These are phyloP conservation scores for Amazonetta brasiliensis DNA, from an alignment of 2,797 vertebrate genomes.

Conservation along the genomic window DNA sequence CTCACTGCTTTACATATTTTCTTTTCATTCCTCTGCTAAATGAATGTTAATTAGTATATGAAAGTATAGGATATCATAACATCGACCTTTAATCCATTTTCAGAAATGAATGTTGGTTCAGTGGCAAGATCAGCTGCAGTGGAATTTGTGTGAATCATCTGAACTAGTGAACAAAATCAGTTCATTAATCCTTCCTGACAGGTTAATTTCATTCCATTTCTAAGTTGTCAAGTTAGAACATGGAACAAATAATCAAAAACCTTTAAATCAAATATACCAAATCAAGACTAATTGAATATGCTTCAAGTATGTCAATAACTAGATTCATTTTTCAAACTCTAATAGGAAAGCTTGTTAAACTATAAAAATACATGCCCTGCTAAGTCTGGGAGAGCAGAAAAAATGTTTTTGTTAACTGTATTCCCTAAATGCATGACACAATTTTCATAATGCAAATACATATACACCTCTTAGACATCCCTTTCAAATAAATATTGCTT, in stretches of 20 bases:
- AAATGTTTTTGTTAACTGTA: constrained; percentile 3
- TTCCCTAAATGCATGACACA: neutral
- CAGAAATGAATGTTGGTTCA: constrained; percentile 47
- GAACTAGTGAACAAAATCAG: constrained; percentile 65
- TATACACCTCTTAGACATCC: neutral
- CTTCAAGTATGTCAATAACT: constrained; percentile 63
- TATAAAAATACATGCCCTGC: constrained; percentile 50
- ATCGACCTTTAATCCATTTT: constrained; percentile 44
- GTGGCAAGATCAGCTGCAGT: constrained; percentile 19
- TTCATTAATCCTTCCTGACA: constrained; percentile 77
- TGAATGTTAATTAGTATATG: constrained; percentile 42
- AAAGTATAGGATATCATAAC: constrained; percentile 22
- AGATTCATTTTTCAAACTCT: constrained; percentile 72
- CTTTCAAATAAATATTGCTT: neutral
- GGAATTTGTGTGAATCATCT: constrained; percentile 60
- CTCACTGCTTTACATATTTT: neutral
- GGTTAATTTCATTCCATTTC: constrained; percentile 73
- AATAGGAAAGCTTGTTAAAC: constrained; percentile 70
- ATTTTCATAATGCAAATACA: neutral
- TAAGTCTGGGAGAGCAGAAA: constrained; percentile 32
- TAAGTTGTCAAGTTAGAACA: constrained; percentile 73
- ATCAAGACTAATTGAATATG: constrained; percentile 73
- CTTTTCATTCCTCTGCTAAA: neutral
- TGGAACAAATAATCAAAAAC: constrained; percentile 75
- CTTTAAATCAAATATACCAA: constrained; percentile 76